Conservation (phyloP, 2,113 vertebrate genomes). For the Okapia johnstoni region DNA sequence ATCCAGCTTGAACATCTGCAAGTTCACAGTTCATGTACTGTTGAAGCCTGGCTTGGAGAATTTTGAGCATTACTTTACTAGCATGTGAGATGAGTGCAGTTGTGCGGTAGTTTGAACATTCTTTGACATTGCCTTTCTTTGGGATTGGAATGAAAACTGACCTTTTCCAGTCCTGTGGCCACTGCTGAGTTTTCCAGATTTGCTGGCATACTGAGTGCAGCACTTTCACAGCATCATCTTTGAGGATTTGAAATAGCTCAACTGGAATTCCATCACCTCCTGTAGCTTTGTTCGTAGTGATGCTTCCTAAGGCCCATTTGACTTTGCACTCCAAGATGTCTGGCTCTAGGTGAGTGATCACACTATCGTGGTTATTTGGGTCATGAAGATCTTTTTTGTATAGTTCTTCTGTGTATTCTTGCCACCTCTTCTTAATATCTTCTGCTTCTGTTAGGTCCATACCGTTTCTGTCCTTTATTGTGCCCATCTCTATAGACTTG, state of each 20-base stretch:
- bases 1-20: not conserved
- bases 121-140: not conserved
- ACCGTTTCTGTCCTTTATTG: not conserved
- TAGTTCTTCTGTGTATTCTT: not conserved
- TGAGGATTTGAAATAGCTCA: not conserved
- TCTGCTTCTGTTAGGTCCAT: not conserved
- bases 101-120: not conserved
- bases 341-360: not conserved
- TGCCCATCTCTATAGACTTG: not conserved
- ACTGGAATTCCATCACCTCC: not conserved
- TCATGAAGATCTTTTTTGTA: not conserved
- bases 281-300: not conserved
- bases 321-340: not conserved
- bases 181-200: not conserved
- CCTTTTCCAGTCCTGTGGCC: not conserved
- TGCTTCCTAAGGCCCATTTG: not conserved
- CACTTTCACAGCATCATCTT: not conserved
- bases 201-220: not conserved
- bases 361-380: not conserved
- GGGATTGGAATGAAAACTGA: not conserved
- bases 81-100: accelerated
- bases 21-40: not conserved
- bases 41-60: not conserved
- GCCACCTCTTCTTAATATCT: not conserved
- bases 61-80: not conserved